These are phyloP conservation scores for Cremastinae sp. DNA, from an alignment of 2,888 invertebrate genomes.

Conservation along the genomic window DNA sequence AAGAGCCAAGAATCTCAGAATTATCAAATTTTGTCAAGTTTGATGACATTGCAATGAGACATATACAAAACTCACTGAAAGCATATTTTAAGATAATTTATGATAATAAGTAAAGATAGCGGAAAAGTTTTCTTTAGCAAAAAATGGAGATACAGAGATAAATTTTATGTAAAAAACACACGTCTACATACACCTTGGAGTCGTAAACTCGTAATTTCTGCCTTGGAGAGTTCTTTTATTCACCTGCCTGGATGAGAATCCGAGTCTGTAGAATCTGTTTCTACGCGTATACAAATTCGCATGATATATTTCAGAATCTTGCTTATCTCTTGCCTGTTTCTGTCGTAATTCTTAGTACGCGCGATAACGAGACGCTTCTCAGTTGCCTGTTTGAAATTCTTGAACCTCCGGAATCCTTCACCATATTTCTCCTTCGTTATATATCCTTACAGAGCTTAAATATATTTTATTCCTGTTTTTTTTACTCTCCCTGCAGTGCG, in stretches of 20 bases:
- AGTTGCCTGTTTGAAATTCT: slow-evolving; percentile 40
- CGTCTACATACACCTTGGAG: too few relatives aligned
- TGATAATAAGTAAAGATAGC: too few relatives aligned
- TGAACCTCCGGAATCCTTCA: slow-evolving; percentile 11
- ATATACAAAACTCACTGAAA: neutral
- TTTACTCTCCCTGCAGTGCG: slow-evolving; percentile 56
- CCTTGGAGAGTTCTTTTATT: too few relatives aligned
- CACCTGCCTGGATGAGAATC: too few relatives aligned
- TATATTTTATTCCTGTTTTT: slow-evolving; percentile 19
- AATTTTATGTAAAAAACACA: too few relatives aligned
- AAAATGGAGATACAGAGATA: too few relatives aligned
- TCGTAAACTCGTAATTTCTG: too few relatives aligned
- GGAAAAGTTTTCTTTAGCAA: too few relatives aligned
- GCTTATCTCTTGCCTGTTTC: slow-evolving; percentile 48
- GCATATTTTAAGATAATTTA: too few relatives aligned
- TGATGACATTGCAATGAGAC: too few relatives aligned
- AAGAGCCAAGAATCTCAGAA: too few relatives aligned
- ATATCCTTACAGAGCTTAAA: slow-evolving; percentile 1
- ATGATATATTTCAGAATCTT: slow-evolving; percentile 14
- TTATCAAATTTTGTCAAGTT: too few relatives aligned
- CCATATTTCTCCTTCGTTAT: neutral
- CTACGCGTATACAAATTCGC: neutral
- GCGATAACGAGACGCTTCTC: slow-evolving; percentile 52
- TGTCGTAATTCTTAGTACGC: slow-evolving; percentile 55
- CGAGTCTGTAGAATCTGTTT: neutral